phyloP scores from a whole-genome alignment of 2,888 invertebrate genomes.

The Cheilosia vulpina region DNA sequence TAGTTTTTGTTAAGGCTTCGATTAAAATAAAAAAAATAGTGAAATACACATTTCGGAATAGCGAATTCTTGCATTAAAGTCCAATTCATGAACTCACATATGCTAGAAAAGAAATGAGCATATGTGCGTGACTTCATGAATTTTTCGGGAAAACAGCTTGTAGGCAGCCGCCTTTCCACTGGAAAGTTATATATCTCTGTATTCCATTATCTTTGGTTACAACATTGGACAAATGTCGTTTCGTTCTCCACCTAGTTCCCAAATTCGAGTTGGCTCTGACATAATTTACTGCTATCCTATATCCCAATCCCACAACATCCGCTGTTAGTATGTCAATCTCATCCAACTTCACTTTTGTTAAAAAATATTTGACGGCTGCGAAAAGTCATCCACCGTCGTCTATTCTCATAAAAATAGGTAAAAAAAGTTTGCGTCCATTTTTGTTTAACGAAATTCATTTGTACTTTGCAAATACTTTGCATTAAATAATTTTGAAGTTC shows the following conservation, averaged over 20 bases:
- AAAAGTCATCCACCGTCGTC: slow-evolving; percentile 50
- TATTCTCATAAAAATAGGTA: slow-evolving; percentile 30
- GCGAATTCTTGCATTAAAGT: no score
- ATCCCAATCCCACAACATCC: neutral
- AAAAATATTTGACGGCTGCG: slow-evolving; percentile 39
- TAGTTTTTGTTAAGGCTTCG: no score
- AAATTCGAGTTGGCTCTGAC: neutral
- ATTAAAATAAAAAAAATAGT: no score
- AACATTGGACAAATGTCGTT: neutral
- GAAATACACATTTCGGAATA: no score
- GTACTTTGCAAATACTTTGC: slow-evolving; percentile 10
- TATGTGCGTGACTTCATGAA: no score
- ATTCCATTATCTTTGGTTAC: no score
- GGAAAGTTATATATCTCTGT: no score
- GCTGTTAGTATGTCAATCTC: neutral
- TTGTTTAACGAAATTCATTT: slow-evolving; percentile 22
- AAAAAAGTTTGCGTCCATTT: slow-evolving; percentile 52
- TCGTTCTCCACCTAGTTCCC: neutral
- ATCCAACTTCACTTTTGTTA: slow-evolving; percentile 57
- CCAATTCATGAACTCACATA: no score
- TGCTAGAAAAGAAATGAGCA: no score
- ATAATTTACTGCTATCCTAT: neutral
- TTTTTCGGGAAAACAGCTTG: no score
- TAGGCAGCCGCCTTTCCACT: no score
- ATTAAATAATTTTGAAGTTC: slow-evolving; percentile 2